Base-by-base conservation (phyloP, 2,797 vertebrate species). In the Myotis myotis region DNA sequence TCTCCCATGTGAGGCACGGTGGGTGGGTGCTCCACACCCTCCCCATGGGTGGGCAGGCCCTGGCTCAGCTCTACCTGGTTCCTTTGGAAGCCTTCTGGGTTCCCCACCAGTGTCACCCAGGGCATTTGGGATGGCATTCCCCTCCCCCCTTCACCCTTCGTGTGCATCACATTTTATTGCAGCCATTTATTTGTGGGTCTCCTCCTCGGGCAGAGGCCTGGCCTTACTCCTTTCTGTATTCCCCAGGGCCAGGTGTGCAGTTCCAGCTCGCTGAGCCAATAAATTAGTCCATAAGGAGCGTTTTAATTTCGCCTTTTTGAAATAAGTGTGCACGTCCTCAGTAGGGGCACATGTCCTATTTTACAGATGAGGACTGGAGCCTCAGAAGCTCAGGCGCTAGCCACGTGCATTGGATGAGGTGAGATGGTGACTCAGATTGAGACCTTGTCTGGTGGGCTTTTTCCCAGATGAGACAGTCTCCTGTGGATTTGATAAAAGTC, bases 1-100 rank as follows among this genome's bases (percentile, higher is more conserved):
- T 72, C n/a, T 79, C 16, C 17, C 2, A 3, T 11, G 7, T 11
- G 1, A 20, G 12, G n/a, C 44, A 0, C 0, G 1, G 25, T 16
- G 5, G 28, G 11, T 76, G 33, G 8, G 62, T 64, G 62, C 62
- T n/a, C 62, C 62, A 8, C 7, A n/a, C 30, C 28, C 30, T 64
- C 15, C 30, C 15, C 6, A 17, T n/a, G 15, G 62, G 15, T 17
- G 30, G 30, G 15, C 62, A 64, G 62, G 30, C 62, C 28, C 62
- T n/a, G 62, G 20, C 19, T 3, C 36, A 25, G n/a, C 33, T 78
- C 33, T 8, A 2, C 3, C 19, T 11, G 3, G 6, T n/a, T 13
- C 76, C 5, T 23, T 8, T 51, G 90, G 25, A 33, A 28, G 17
- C 13, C 84, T 57, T 79, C 79, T 51, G 51, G 19, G 17, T 60